Evolutionary conservation across 2,113 vertebrate genomes (phyloP).

Genomic region (Callospermophilus lateralis): DNA sequence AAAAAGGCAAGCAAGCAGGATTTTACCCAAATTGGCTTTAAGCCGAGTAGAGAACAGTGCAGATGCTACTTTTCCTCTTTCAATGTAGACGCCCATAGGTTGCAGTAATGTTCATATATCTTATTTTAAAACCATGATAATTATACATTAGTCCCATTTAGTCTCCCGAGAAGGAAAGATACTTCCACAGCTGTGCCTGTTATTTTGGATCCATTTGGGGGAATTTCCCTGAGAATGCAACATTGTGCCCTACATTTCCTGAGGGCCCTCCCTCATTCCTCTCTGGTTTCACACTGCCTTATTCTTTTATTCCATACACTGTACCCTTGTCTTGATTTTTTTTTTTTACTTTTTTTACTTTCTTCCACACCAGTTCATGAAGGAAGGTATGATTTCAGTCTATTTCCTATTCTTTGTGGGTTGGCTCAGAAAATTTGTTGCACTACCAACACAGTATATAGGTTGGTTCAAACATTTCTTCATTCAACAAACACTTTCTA

Average conservation of each 20-base stretch:
- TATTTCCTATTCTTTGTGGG: neutral
- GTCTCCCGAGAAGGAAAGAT: slow-evolving; percentile 29
- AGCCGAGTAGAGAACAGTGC: neutral
- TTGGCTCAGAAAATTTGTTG: neutral
- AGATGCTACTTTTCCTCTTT: neutral
- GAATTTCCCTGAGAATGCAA: neutral
- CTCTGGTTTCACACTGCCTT: neutral
- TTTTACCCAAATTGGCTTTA: slow-evolving; percentile 17
- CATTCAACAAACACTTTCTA: slow-evolving; percentile 8
- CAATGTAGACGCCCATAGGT: neutral
- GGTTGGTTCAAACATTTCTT: neutral
- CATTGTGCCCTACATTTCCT: neutral
- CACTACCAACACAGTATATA: neutral
- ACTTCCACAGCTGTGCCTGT: neutral
- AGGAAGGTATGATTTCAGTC: neutral
- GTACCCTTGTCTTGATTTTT: neutral
- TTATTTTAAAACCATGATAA: slow-evolving; percentile 38
- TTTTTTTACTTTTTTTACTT: neutral
- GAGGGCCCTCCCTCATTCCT: neutral
- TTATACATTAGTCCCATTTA: slow-evolving; percentile 16
- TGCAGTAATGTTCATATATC: neutral
- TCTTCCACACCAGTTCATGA: neutral
- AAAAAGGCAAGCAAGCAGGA: slow-evolving; percentile 7
- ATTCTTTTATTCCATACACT: neutral
- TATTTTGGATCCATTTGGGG: neutral